Percentiles rank a stretch among this genome's conserved stretches.
Conservation (phyloP, 1,140 invertebrate genomes). For the Zaprionus camerounensis region DNA sequence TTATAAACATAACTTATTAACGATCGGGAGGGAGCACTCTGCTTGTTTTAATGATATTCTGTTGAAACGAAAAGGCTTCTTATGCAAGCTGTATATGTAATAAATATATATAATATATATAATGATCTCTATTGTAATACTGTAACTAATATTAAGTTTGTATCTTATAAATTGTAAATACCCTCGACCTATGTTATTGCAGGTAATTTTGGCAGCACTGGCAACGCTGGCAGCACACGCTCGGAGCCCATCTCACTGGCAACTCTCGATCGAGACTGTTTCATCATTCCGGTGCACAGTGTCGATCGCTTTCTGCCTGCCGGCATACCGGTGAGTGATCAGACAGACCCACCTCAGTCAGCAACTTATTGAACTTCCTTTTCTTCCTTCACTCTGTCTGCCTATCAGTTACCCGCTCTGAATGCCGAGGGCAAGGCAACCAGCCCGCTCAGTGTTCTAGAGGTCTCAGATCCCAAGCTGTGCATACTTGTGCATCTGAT, state of each 20-base stretch:
- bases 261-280: conserved; percentile 93
- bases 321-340: conserved; percentile 89
- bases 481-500: conserved; percentile 94
- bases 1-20: not conserved
- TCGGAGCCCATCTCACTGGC: conserved; percentile 90
- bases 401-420: conserved; percentile 84
- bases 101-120: not conserved
- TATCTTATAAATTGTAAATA: not conserved
- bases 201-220: conserved; percentile 73
- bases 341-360: rapidly evolving
- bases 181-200: conserved; percentile 31
- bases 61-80: not conserved
- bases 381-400: not conserved
- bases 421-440: conserved; percentile 86
- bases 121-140: not conserved
- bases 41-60: too few species aligned
- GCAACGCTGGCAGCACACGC: conserved; percentile 76
- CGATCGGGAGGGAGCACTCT: not conserved
- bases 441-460: conserved; percentile 90
- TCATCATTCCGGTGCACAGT: conserved; percentile 94
- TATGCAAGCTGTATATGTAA: not conserved
- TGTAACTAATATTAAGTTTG: not conserved
- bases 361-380: not conserved
- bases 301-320: conserved; percentile 93
- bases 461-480: conserved; percentile 94